Evolutionary conservation across 2,113 vertebrate genomes (phyloP).

Genomic region (Sula dactylatra): DNA sequence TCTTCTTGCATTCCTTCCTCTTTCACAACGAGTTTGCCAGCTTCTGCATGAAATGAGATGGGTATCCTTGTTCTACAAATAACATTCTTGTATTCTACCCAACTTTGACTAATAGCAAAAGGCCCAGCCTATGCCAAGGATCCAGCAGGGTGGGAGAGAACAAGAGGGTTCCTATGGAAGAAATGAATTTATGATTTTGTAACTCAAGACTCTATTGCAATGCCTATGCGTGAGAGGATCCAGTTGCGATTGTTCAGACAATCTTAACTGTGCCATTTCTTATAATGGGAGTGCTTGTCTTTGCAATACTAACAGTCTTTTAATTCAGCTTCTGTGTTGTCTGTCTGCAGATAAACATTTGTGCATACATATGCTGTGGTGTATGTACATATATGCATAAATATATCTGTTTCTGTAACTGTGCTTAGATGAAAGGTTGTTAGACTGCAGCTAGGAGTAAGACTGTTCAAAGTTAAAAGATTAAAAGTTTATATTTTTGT

Average conservation of each 20-base stretch:
- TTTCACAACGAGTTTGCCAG: background rate
- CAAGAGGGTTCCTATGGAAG: background rate
- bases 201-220: background rate
- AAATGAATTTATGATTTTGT: background rate
- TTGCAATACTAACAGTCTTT: background rate
- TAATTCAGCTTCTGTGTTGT: background rate
- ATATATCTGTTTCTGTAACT: background rate
- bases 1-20: background rate
- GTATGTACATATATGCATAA: background rate
- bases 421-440: background rate
- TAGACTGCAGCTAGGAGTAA: background rate
- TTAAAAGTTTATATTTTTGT: background rate
- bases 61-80: background rate
- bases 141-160: background rate
- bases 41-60: background rate
- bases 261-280: background rate
- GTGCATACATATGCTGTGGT: background rate
- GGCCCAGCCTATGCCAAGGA: background rate
- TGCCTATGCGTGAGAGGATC: background rate
- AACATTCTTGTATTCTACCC: background rate
- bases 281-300: background rate
- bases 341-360: constrained; percentile 14
- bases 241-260: background rate
- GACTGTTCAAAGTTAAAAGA: background rate
- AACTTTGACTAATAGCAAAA: background rate